Evolutionary conservation across 2,797 vertebrate genomes (phyloP), one percentile per base, ranked within the genome.

Genomic region (Ataeniobius toweri): DNA sequence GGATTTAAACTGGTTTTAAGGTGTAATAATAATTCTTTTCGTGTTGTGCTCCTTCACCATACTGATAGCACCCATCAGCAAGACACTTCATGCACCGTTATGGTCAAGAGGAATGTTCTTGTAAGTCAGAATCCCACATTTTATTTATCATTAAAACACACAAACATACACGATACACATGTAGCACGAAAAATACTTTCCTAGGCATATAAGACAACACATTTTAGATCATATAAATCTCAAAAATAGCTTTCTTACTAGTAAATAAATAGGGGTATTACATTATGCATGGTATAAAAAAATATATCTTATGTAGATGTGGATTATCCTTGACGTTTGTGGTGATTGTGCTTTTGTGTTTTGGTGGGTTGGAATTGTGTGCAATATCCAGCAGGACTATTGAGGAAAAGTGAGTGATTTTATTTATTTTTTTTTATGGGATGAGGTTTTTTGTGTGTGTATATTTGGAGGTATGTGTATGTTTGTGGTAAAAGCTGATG

Each of bases 41-140:
- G 93, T 94, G 92, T 94, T 92, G 92, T 93, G 86, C 92, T 90
- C 91, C 95, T 90, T 95, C 95, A 95, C 95, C 95, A 88, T 92
- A 94, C 95, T 95, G 93, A 94, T 95, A 95, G 95, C 96, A 95
- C 95, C 95, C 92, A 82, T 90, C 93, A 90, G 89, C 93, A 92
- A 93, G 89, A 94, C 90, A 91, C 84, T 79, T 91, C 94, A 95
- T 95, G 94, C 94, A 94, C 85, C 75, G 7, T 92, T 90, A 90
- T 90, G 92, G 87, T 89, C 89, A 92, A 89, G 85, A 90, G 89
- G 87, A 89, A 90, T 91, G 89, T 86, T 86, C 83, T 93, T 84
- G 69, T 84, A 88, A 87, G 83, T 91, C 83, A 83, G 85, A 74
- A 87, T 89, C 84, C 87, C 79, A 77, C 79, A 89, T 90, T 86